Percentiles rank a stretch among this genome's conserved stretches.
phyloP scores from a whole-genome alignment of 2,797 vertebrate species.

The Siniperca obscura region DNA sequence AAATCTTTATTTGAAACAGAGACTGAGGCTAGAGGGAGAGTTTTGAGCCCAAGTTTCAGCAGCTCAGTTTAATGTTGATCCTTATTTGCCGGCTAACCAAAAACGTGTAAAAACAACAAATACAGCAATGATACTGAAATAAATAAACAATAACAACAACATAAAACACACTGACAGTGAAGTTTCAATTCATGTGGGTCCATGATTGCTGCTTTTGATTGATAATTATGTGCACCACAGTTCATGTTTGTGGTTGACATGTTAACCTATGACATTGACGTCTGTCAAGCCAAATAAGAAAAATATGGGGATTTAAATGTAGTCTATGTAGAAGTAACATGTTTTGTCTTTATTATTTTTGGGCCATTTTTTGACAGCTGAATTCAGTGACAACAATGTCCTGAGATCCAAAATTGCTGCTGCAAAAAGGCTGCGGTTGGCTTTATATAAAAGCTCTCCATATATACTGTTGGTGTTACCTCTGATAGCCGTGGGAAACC shows the following conservation, averaged over 20 bases:
- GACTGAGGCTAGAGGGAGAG: background rate
- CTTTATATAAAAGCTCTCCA: slow-evolving; percentile 19
- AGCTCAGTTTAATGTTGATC: slow-evolving; percentile 80
- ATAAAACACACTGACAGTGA: slow-evolving; percentile 79
- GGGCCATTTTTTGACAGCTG: background rate
- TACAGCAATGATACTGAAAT: slow-evolving; percentile 68
- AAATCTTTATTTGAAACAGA: background rate
- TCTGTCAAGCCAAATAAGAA: background rate
- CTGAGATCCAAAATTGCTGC: background rate
- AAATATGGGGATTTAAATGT: background rate
- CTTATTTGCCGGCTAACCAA: slow-evolving; percentile 86
- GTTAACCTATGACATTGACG: background rate
- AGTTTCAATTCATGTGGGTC: slow-evolving; percentile 88
- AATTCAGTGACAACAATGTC: background rate
- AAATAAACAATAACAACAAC: slow-evolving; percentile 59
- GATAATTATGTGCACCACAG: background rate
- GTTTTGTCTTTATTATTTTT: background rate
- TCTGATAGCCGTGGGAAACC: slow-evolving; percentile 45
- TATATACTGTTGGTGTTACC: slow-evolving; percentile 9
- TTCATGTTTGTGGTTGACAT: background rate
- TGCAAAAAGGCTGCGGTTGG: background rate
- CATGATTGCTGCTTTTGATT: slow-evolving; percentile 90
- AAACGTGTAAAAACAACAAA: slow-evolving; percentile 67
- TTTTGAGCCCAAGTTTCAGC: background rate
- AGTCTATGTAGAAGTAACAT: background rate